These are phyloP conservation scores for Platycheirus rosarum DNA, from an alignment of 2,888 invertebrate species.

Conservation along the genomic window DNA sequence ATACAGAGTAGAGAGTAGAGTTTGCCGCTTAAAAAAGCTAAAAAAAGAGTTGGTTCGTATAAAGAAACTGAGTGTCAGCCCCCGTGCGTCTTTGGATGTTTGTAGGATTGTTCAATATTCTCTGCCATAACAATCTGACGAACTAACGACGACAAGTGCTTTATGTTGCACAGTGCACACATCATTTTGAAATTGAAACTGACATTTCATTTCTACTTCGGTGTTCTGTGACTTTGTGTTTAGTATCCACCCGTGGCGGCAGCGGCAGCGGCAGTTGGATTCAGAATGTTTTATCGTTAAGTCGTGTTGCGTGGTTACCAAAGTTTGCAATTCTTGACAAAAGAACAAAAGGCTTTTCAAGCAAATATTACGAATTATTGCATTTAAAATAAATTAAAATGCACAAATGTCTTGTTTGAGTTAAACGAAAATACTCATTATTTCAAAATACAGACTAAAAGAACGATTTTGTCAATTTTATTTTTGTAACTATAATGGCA, in stretches of 20 bases:
- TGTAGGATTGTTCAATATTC: background rate
- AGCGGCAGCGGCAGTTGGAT: constrained; percentile 75
- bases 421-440: background rate
- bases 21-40: constrained; percentile 17
- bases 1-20: constrained; percentile 29
- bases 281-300: constrained; percentile 79
- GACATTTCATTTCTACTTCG: constrained; percentile 5
- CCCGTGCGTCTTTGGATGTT: constrained; percentile 31
- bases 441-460: background rate
- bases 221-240: no score
- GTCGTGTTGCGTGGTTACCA: constrained; percentile 77
- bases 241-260: no score
- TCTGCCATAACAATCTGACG: constrained; percentile 3
- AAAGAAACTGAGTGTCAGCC: constrained; percentile 19
- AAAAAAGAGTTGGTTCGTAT: constrained; percentile 29
- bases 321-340: constrained; percentile 74
- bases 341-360: constrained; percentile 50
- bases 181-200: constrained; percentile 10
- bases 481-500: constrained; percentile 41
- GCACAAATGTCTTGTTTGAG: constrained; percentile 5
- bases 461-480: background rate
- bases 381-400: constrained; percentile 32
- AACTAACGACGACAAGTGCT: background rate
- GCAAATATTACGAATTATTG: constrained; percentile 49
- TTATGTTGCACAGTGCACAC: constrained; percentile 30